phyloP scores from a whole-genome alignment of 2,888 invertebrate genomes.

The Cataglyphis altisquamis region DNA sequence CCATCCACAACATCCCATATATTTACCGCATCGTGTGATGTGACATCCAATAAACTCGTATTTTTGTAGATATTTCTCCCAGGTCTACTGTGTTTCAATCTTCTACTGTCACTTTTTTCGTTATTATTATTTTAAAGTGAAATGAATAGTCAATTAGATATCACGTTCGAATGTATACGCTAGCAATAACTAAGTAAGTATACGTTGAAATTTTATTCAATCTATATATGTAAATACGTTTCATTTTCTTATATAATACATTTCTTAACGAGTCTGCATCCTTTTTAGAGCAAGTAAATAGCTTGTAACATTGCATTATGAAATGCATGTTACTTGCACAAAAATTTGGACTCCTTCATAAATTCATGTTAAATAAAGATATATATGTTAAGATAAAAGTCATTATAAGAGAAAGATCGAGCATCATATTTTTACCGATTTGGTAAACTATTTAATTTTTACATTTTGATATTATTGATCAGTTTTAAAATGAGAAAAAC shows the following conservation, averaged over 20 bases:
- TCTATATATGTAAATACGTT: neutral
- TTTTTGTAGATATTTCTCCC: slow-evolving; percentile 56
- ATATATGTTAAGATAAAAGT: too few species aligned
- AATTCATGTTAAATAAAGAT: too few species aligned
- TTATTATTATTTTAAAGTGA: neutral
- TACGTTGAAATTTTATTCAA: slow-evolving; percentile 2
- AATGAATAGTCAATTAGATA: neutral
- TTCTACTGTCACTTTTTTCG: neutral
- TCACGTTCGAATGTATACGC: slow-evolving; percentile 4
- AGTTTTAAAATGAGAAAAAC: too few species aligned
- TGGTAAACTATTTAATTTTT: too few species aligned
- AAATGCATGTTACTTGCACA: too few species aligned
- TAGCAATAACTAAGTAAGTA: neutral
- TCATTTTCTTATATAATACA: slow-evolving; percentile 3
- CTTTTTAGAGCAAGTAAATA: neutral
- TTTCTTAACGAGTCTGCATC: neutral
- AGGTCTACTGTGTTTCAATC: neutral
- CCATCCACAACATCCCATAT: neutral
- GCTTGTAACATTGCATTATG: too few species aligned
- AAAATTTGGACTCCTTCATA: too few species aligned
- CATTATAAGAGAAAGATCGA: too few species aligned
- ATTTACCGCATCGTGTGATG: slow-evolving; percentile 11
- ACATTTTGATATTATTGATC: too few species aligned
- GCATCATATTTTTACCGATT: too few species aligned
- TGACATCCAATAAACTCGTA: slow-evolving; percentile 58